Percentiles rank a stretch among this genome's conserved stretches.
Evolutionary conservation across 2,113 vertebrate genomes (phyloP).

Genomic region (Rana temporaria): DNA sequence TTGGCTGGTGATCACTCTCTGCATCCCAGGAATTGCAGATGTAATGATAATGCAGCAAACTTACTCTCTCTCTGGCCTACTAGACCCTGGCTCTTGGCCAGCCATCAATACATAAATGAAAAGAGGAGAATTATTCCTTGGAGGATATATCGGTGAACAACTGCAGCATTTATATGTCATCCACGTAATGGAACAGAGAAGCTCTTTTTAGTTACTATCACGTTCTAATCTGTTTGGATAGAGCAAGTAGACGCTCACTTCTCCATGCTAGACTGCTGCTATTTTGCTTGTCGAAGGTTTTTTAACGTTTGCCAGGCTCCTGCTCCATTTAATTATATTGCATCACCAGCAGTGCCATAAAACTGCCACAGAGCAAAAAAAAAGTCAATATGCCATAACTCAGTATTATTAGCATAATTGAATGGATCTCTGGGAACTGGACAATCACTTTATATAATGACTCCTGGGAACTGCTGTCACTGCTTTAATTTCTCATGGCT

Average conservation of each 20-base stretch:
- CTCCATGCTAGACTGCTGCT: not conserved
- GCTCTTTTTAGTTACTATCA: not conserved
- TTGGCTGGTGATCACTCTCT: constrained; percentile 60
- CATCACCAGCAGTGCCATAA: constrained; percentile 16
- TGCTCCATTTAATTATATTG: constrained; percentile 46
- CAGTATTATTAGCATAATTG: constrained; percentile 43
- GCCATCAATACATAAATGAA: constrained; percentile 54
- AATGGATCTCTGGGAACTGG: constrained; percentile 49
- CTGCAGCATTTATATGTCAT: not conserved
- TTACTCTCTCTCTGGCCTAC: constrained; percentile 54
- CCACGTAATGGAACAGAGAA: not conserved
- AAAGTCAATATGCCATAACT: constrained; percentile 56
- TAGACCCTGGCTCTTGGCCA: constrained; percentile 42
- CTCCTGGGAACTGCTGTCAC: constrained; percentile 36
- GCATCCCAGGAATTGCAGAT: constrained; percentile 56
- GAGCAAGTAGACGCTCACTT: not conserved
- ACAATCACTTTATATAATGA: constrained; percentile 55
- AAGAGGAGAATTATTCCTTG: constrained; percentile 23
- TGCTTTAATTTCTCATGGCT: constrained; percentile 28
- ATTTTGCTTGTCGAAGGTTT: constrained; percentile 51
- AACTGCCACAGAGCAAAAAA: constrained; percentile 41
- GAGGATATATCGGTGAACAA: not conserved
- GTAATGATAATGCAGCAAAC: constrained; percentile 55
- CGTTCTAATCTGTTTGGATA: not conserved
- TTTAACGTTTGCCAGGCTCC: constrained; percentile 35